A percentile compares a stretch with the other conserved stretches of the same genome.
Evolutionary conservation across 53 echinoderm and acorn worm genomes (phyloP).

Genomic region (Paracentrotus lividus): DNA sequence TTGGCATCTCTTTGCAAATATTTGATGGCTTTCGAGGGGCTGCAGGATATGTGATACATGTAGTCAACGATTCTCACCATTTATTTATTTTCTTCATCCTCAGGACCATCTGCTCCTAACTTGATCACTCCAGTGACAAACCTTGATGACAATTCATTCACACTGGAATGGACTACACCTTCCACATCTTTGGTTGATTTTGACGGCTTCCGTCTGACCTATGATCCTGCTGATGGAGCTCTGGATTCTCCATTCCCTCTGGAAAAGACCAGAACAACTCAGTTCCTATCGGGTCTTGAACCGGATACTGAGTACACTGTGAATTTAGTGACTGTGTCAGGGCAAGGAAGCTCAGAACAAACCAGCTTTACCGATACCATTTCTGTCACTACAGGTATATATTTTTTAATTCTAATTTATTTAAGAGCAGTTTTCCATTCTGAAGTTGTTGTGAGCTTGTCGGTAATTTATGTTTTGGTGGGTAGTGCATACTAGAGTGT

Average conservation of each 20-base stretch:
- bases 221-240: constrained; percentile 74
- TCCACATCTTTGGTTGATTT: constrained; percentile 17
- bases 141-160: constrained; percentile 36
- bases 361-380: background rate
- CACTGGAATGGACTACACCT: constrained; percentile 21
- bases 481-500: no score
- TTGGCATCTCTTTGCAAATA: no score
- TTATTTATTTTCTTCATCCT: background rate
- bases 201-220: constrained; percentile 64
- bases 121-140: background rate
- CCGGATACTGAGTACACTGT: constrained; percentile 73
- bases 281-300: constrained; percentile 65
- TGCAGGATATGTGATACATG: no score
- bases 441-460: no score
- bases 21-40: no score
- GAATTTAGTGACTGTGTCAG: constrained; percentile 70
- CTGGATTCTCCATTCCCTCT: background rate
- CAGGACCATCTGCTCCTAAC: constrained; percentile 17
- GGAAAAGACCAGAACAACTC: constrained; percentile 9
- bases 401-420: no score
- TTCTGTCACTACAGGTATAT: constrained; percentile 32
- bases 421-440: no score
- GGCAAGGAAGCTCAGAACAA: constrained; percentile 64
- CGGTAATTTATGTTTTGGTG: no score
- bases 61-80: no score